Evolutionary conservation across 2,113 vertebrate species (phyloP).

Genomic region (Lipotes vexillifer): DNA sequence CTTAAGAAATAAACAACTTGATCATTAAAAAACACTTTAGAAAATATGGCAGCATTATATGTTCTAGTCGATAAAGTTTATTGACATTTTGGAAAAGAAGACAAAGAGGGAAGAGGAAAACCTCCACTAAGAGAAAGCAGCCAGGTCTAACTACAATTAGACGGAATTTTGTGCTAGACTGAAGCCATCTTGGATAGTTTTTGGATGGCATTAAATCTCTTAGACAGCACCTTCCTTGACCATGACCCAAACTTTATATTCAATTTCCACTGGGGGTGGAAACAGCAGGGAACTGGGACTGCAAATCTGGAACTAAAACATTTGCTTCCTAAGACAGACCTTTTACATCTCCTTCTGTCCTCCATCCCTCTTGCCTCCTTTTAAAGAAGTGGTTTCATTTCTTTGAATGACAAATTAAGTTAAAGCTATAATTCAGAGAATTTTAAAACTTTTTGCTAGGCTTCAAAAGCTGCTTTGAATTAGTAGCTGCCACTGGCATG

Average conservation of each 20-base stretch:
- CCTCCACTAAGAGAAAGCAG: background rate
- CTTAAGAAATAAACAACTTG: constrained; percentile 66
- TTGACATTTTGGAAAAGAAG: constrained; percentile 10
- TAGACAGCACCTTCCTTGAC: background rate
- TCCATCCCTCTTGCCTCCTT: background rate
- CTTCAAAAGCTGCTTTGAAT: constrained; percentile 64
- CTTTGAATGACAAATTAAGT: constrained; percentile 55
- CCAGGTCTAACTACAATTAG: background rate
- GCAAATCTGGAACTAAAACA: background rate
- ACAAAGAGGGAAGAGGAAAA: background rate
- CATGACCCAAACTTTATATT: background rate
- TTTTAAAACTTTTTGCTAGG: constrained; percentile 47
- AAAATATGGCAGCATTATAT: constrained; percentile 32
- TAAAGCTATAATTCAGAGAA: constrained; percentile 56
- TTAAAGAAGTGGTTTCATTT: constrained; percentile 28
- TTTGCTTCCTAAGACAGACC: background rate
- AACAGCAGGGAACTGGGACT: background rate
- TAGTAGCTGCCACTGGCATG: constrained; percentile 25
- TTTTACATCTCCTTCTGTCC: background rate
- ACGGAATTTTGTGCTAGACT: background rate
- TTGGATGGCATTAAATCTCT: background rate
- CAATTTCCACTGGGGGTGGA: background rate
- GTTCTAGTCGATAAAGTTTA: constrained; percentile 43
- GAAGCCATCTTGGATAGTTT: background rate
- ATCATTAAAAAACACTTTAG: constrained; percentile 45